Evolutionary conservation across 2,797 vertebrate genomes (phyloP).

Genomic region (Squalus acanthias): DNA sequence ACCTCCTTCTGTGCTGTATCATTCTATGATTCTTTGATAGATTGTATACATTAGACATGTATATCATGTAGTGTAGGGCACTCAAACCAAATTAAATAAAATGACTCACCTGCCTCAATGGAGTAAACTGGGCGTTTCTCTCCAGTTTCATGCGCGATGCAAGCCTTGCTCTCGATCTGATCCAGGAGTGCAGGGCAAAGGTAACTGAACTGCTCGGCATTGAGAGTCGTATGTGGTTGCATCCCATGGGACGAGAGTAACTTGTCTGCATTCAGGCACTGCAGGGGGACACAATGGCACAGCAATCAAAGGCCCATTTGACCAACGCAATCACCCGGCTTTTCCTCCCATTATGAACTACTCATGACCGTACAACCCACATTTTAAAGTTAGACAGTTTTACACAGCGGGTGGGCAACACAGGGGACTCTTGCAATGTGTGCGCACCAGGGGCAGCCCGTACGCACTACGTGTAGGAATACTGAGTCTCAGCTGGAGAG

Average conservation of each 20-base stretch:
- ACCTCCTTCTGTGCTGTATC: no score
- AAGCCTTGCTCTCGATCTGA: slow-evolving; percentile 78
- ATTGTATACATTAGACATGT: neutral
- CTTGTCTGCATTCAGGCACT: slow-evolving; percentile 81
- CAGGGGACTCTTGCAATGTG: neutral
- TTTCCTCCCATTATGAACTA: neutral
- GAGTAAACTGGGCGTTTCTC: slow-evolving; percentile 55
- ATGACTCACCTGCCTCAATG: slow-evolving; percentile 8
- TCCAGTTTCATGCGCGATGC: slow-evolving; percentile 64
- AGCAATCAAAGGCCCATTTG: neutral
- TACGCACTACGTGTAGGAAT: neutral
- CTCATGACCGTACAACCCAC: neutral
- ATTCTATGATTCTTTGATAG: no score
- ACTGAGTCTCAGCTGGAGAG: neutral
- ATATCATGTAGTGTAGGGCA: neutral
- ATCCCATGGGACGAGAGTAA: slow-evolving; percentile 80
- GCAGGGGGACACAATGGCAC: neutral
- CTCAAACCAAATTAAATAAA: neutral
- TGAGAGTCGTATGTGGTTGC: slow-evolving; percentile 60
- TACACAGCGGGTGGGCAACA: neutral
- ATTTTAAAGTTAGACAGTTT: neutral
- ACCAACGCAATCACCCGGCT: neutral
- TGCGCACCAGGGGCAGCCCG: neutral
- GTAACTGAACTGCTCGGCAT: slow-evolving; percentile 71
- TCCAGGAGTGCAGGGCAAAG: slow-evolving; percentile 88